These are phyloP conservation scores for Odobenus rosmarus DNA, from an alignment of 2,113 vertebrate species.

Conservation along the genomic window DNA sequence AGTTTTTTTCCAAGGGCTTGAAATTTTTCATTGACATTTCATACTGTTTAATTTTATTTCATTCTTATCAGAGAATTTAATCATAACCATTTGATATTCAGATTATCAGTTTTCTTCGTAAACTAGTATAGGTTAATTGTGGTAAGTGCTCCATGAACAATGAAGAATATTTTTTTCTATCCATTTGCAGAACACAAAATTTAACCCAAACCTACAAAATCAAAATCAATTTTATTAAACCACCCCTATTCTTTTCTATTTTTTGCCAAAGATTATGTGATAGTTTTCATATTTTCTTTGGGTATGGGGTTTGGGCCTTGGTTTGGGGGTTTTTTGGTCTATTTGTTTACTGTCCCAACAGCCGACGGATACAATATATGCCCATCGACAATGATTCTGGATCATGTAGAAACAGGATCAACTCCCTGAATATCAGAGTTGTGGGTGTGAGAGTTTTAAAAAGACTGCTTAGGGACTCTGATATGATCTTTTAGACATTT, in stretches of 20 bases:
- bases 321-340: not conserved
- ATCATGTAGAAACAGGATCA: not conserved
- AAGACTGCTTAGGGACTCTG: not conserved
- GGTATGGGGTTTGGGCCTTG: not conserved
- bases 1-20: not conserved
- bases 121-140: not conserved
- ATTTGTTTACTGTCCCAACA: not conserved
- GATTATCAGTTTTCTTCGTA: not conserved
- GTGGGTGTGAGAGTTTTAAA: not conserved
- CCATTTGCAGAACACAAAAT: slow-evolving; percentile 5
- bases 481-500: not conserved
- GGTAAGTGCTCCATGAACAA: not conserved
- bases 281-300: not conserved
- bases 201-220: slow-evolving; percentile 17
- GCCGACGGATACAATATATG: not conserved
- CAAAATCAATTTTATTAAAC: not conserved
- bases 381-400: not conserved
- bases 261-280: not conserved
- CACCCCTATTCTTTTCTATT: not conserved
- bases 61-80: slow-evolving; percentile 47
- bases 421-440: not conserved
- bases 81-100: not conserved
- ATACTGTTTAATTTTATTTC: slow-evolving; percentile 28
- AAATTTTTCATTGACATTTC: slow-evolving; percentile 28
- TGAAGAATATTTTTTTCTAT: not conserved